Evolutionary conservation across 2,113 vertebrate species (phyloP).

Genomic region (Paedocypris sp.): DNA sequence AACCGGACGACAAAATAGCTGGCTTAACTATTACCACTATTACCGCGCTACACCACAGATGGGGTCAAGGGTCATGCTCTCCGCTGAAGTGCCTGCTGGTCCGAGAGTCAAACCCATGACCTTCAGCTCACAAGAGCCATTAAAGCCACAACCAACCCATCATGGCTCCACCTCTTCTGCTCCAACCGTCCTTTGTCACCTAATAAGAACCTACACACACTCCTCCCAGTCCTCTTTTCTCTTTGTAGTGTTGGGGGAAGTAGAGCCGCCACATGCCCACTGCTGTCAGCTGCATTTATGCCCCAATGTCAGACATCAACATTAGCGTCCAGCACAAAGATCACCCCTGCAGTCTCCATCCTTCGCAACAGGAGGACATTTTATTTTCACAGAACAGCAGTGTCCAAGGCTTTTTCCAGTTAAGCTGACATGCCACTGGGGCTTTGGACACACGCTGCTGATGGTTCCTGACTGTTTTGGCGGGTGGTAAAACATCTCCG

Average conservation of each 20-base stretch:
- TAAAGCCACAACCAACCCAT: too few relatives aligned
- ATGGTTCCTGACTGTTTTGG: slow-evolving; percentile 55
- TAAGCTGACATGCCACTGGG: slow-evolving; percentile 47
- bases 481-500: slow-evolving; percentile 50
- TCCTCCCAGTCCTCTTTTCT: neutral
- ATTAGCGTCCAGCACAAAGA: neutral
- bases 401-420: neutral
- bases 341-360: neutral
- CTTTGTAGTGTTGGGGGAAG: neutral
- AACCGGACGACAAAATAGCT: too few relatives aligned
- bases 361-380: neutral
- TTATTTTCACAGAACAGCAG: neutral
- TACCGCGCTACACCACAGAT: too few relatives aligned
- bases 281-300: neutral
- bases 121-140: too few relatives aligned
- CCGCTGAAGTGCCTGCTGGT: too few relatives aligned
- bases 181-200: too few relatives aligned
- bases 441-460: slow-evolving; percentile 44
- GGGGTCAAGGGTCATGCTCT: too few relatives aligned
- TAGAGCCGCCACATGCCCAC: neutral
- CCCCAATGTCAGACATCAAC: neutral
- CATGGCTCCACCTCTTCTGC: too few relatives aligned
- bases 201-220: too few relatives aligned
- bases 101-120: too few relatives aligned
- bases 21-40: too few relatives aligned